A percentile compares a stretch with the other conserved stretches of the same genome.
These are phyloP conservation scores for Iphiclides podalirius DNA, from an alignment of 2,888 invertebrate genomes.

Conservation along the genomic window DNA sequence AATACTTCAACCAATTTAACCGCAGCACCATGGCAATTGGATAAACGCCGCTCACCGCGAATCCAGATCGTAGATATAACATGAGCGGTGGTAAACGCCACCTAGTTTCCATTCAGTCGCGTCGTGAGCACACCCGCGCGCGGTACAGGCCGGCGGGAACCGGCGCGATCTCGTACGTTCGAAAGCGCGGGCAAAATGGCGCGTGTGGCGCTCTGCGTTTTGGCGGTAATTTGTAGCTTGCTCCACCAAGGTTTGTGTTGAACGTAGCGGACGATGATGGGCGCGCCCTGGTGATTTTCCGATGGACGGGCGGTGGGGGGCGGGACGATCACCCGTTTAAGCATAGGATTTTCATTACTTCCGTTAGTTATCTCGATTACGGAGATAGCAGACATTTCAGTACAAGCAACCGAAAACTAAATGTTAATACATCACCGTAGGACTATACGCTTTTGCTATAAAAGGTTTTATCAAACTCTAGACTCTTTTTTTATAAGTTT, in stretches of 20 bases:
- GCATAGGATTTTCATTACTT: no score
- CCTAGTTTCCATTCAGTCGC: slow-evolving; percentile 34
- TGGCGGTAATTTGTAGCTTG: slow-evolving; percentile 70
- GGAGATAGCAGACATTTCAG: no score
- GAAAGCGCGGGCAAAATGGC: slow-evolving; percentile 49
- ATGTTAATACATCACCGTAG: no score
- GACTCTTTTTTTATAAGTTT: no score
- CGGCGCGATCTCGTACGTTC: slow-evolving; percentile 35
- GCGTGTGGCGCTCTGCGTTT: slow-evolving; percentile 51
- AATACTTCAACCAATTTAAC: slow-evolving; percentile 48
- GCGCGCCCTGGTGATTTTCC: neutral
- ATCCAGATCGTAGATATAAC: slow-evolving; percentile 37
- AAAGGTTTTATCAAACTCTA: no score
- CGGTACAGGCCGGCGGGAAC: slow-evolving; percentile 49
- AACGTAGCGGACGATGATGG: no score
- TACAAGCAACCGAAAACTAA: no score
- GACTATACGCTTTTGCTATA: no score
- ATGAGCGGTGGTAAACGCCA: slow-evolving; percentile 26
- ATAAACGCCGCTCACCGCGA: slow-evolving; percentile 48
- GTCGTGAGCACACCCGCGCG: slow-evolving; percentile 35
- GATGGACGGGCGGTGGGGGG: no score
- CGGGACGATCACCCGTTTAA: no score
- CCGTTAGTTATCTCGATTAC: no score
- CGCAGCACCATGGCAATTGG: slow-evolving; percentile 62
- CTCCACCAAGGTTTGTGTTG: slow-evolving; percentile 67